Evolutionary conservation across 2,797 vertebrate genomes (phyloP).

Genomic region (Bovichtus variegatus): DNA sequence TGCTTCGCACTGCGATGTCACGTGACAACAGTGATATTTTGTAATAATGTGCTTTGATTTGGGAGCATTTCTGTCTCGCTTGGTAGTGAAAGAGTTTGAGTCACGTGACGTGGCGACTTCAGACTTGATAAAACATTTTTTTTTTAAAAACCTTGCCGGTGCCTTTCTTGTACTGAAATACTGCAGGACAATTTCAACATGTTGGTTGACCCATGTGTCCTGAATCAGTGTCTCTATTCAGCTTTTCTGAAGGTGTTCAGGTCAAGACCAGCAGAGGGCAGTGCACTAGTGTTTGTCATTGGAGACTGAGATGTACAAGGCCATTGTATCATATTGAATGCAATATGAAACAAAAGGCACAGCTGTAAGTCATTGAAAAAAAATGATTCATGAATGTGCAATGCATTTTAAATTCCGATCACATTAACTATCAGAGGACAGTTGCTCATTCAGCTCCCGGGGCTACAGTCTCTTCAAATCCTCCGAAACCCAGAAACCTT

Average conservation of each 20-base stretch:
- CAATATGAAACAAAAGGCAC: background rate
- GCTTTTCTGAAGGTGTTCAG: too few species aligned
- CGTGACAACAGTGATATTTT: background rate
- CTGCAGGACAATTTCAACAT: background rate
- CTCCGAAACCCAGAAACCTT: background rate
- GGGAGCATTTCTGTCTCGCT: background rate
- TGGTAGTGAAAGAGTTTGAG: background rate
- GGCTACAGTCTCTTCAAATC: background rate
- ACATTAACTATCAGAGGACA: background rate
- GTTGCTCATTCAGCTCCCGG: background rate
- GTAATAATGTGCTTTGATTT: background rate
- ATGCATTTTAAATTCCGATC: background rate
- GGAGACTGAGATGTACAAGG: too few species aligned
- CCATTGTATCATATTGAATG: background rate
- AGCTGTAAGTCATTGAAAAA: background rate
- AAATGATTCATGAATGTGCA: too few species aligned
- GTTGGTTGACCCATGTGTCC: background rate
- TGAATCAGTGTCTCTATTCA: background rate
- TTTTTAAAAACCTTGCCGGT: background rate
- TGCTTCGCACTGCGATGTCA: conserved; percentile 14
- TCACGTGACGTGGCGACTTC: background rate
- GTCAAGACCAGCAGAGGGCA: background rate
- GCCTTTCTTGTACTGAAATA: background rate
- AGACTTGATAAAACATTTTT: too few species aligned
- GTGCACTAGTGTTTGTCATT: background rate